Evolutionary conservation across 1,140 invertebrate species (phyloP), one percentile per base, ranked within the genome.

Genomic region (Atta texana): DNA sequence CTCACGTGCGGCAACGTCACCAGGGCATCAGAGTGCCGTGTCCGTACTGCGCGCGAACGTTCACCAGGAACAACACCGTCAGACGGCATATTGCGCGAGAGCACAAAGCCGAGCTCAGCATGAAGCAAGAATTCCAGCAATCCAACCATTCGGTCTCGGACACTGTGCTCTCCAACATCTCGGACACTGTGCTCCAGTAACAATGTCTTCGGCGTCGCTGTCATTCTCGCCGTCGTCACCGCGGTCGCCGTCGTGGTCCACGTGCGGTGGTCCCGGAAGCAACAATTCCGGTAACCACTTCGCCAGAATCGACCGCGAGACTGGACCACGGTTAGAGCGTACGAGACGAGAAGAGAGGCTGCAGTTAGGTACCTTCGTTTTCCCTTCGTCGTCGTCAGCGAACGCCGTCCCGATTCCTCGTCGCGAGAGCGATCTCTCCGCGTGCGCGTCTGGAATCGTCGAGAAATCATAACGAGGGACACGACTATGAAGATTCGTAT

Each of bases 31-130:
- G 98, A 12, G 98, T 98, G 91, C 98, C 97, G 5, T 98, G 98
- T 94, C 98, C 98, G 31, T 98, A 97, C 94, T 98, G 98, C 95
- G 96, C 97, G 91, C 97, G 98, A 77, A 98, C 98, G n/a, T 98
- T 98, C 95, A 98, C 98, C 78, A 96, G 98, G 88, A 98, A 98
- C 96, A 98, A 98, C 96, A 98, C 98, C 34, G 98, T 98, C 89
- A 96, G 98, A 51, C 96, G 98, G 68, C 98, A 98, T 92, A 98
- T 98, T 91, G 97, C 97, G 2, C 96, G 98, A 34, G 98, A 98
- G 94, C 98, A 98, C 92, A 98, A 98, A 94, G 96, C 96, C 91
- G 97, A 97, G 93, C 95, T 97, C 63, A 97, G 96, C n/a, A 93
- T 97, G 91, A 97, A 97, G 90, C 31, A 34, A 34, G 96, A n/a